A percentile compares a stretch with the other conserved stretches of the same genome.
These are phyloP conservation scores for Antechinus flavipes DNA, from an alignment of 2,113 vertebrate genomes.

Conservation along the genomic window DNA sequence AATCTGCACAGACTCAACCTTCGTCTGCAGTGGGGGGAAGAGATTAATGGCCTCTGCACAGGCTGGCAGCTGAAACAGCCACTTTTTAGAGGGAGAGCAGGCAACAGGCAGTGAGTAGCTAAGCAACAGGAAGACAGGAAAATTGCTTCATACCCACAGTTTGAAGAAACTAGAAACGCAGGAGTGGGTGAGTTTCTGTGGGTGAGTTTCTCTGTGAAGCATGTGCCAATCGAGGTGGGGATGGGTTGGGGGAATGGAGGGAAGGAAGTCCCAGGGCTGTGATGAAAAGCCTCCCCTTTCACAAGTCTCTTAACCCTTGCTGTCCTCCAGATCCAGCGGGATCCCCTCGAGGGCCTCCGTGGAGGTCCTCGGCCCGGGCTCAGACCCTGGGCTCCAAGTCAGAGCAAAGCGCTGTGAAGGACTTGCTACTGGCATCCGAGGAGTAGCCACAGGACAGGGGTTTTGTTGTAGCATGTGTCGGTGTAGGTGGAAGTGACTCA, in stretches of 20 bases:
- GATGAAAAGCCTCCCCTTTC: slow-evolving; percentile 1
- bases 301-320: background rate
- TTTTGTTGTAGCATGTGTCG: background rate
- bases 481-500: slow-evolving; percentile 3
- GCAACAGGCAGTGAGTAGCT: background rate
- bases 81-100: background rate
- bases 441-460: background rate
- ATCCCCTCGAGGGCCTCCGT: background rate
- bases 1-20: background rate
- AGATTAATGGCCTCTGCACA: background rate
- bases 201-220: background rate
- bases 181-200: background rate
- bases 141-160: background rate
- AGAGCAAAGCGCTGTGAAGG: background rate
- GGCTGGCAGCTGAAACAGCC: background rate
- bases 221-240: background rate
- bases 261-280: background rate
- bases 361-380: background rate
- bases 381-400: background rate
- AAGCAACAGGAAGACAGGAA: slow-evolving; percentile 1
- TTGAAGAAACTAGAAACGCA: background rate
- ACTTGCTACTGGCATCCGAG: background rate
- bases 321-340: background rate
- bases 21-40: background rate
- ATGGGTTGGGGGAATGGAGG: background rate